Evolutionary conservation across 1,140 invertebrate genomes (phyloP), one percentile per base, ranked within the genome.

Genomic region (Drosophila serrata): DNA sequence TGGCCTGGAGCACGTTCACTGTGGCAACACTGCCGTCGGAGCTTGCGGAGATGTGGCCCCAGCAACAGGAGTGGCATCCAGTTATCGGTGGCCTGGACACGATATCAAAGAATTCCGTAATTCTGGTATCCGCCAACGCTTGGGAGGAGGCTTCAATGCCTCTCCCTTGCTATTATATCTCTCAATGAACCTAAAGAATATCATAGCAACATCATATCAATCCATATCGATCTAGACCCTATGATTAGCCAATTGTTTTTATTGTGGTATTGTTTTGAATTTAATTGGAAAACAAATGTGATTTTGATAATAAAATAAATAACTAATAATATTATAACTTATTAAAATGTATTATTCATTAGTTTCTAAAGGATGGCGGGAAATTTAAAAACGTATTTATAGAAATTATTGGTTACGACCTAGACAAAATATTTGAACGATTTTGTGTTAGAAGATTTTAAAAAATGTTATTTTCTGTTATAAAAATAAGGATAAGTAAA

Each of bases 191-290:
- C 85, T 81, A 85, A 90, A 81, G 86, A 90, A 90, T 90, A 90
- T 90, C 85, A 90, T 90, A 85, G 85, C 86, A 90, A 90, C 86
- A 90, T 90, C 85, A 90, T 90, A 90, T 90, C 85, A 90, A 90
- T 55, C 77, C 85, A 90, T 90, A 90, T 90, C 85, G 77, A 78
- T 81, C 46, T 81, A 88, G 39, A 74, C 43, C 37, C 64, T 74
- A 72, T 69, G 45, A 60, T 70, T 74, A 90, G 60, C 29, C 31
- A 68, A 84, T 61, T 72, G 58, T 65, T 75, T 63, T 60, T 42
- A 72, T 49, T 58, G 19, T 53, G 59, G 19, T 17, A 45, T 60
- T 53, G 40, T 55, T 56, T 55, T 39, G 19, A 27, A 60, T 46
- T 74, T 15, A 17, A 78, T 43, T 74, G 75, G 64, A 61, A 75